Percentiles rank a stretch among this genome's conserved stretches.
These are phyloP conservation scores for Antheraea assamensis DNA, from an alignment of 2,888 invertebrate genomes.

Conservation along the genomic window DNA sequence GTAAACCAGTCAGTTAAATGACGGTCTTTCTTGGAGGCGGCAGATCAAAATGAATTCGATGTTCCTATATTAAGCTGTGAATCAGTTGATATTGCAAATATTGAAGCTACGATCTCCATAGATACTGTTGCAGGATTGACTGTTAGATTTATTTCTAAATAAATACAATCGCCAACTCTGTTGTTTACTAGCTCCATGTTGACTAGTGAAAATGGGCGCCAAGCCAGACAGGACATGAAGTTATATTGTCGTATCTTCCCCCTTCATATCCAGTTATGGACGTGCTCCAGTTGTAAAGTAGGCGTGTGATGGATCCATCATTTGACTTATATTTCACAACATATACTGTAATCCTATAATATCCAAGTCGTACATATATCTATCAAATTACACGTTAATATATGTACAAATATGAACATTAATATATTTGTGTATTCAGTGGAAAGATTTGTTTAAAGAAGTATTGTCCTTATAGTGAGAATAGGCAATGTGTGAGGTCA, in stretches of 20 bases:
- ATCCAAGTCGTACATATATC: not conserved
- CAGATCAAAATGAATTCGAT: too few species aligned
- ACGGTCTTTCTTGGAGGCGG: too few species aligned
- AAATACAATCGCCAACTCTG: not conserved
- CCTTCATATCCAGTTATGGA: conserved; percentile 29
- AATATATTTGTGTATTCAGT: not conserved
- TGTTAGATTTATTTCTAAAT: not conserved
- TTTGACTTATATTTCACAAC: not conserved
- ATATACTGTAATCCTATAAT: not conserved
- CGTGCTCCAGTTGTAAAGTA: not conserved
- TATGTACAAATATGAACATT: not conserved
- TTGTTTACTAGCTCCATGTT: conserved; percentile 3
- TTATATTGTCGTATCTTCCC: conserved; percentile 18
- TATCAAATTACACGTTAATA: not conserved
- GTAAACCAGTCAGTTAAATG: too few species aligned
- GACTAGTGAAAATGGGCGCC: conserved; percentile 6
- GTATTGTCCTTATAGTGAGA: too few species aligned
- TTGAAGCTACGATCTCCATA: too few species aligned
- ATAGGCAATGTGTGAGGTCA: not conserved
- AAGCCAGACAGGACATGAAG: conserved; percentile 1
- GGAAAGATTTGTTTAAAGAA: not conserved
- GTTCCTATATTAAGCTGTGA: too few species aligned
- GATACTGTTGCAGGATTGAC: not conserved
- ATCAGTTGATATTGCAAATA: too few species aligned
- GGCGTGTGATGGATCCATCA: not conserved